A percentile compares a stretch with the other conserved stretches of the same genome.
These are phyloP conservation scores for Thera britannica DNA, from an alignment of 2,888 invertebrate species.

Conservation along the genomic window DNA sequence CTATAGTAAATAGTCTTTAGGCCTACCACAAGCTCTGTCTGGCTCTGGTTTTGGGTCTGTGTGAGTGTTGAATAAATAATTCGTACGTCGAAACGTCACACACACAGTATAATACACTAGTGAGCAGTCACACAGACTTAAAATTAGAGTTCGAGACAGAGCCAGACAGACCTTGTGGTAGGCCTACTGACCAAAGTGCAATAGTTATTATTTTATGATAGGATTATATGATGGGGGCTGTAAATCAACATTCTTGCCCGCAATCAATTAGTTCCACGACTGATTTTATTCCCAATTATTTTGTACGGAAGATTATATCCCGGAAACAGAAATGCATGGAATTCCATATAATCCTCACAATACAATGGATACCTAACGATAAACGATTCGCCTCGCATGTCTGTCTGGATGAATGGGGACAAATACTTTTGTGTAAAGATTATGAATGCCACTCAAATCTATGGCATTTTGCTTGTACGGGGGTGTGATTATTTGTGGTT, in stretches of 20 bases:
- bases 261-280: background rate
- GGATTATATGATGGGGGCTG: background rate
- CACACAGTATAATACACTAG: too few species aligned
- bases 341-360: constrained; percentile 1
- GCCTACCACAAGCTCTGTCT: too few species aligned
- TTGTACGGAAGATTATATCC: constrained; percentile 3
- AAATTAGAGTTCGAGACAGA: too few species aligned
- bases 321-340: background rate
- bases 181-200: too few species aligned
- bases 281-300: background rate
- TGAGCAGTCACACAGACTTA: too few species aligned
- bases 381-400: constrained; percentile 32
- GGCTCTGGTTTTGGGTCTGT: too few species aligned
- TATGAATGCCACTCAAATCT: constrained; percentile 32
- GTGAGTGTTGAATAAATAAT: too few species aligned
- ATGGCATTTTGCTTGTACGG: constrained; percentile 19
- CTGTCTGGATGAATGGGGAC: constrained; percentile 23
- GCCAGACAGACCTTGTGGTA: too few species aligned
- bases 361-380: constrained; percentile 18
- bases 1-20: too few species aligned
- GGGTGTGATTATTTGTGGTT: constrained; percentile 1
- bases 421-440: constrained; percentile 27
- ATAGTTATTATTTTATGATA: too few species aligned
- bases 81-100: too few species aligned
- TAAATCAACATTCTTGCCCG: background rate